Evolutionary conservation across 2,888 invertebrate genomes (phyloP).

Genomic region (Plebejus argus): DNA sequence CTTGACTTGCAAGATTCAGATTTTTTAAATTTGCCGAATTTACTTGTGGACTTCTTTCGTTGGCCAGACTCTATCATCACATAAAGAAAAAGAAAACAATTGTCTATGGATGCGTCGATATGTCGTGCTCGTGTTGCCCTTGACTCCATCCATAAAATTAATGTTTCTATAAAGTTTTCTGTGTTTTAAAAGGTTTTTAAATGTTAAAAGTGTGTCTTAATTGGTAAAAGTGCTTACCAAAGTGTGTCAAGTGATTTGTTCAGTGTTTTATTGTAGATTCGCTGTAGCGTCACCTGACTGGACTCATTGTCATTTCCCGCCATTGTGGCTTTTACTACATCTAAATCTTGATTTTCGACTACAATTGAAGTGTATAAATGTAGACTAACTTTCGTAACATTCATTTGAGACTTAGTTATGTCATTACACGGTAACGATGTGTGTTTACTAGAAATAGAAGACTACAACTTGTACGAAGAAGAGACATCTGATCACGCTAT

Average conservation of each 20-base stretch:
- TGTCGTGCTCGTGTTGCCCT: constrained; percentile 68
- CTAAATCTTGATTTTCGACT: constrained; percentile 50
- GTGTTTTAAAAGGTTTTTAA: constrained; percentile 35
- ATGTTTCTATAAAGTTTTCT: constrained; percentile 60
- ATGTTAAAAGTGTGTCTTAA: constrained; percentile 40
- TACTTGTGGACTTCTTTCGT: too few relatives aligned
- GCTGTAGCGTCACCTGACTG: constrained; percentile 79
- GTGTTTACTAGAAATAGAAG: constrained; percentile 79
- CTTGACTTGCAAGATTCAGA: too few relatives aligned
- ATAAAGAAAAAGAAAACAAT: constrained; percentile 18
- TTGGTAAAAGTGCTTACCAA: constrained; percentile 48
- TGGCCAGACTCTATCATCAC: too few relatives aligned
- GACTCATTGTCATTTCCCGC: constrained; percentile 81
- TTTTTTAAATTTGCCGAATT: too few relatives aligned
- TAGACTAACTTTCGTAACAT: constrained; percentile 53
- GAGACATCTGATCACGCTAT: constrained; percentile 79
- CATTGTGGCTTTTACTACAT: constrained; percentile 74
- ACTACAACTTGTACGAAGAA: constrained; percentile 79
- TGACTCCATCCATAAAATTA: constrained; percentile 69
- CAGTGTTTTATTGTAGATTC: constrained; percentile 54
- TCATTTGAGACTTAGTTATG: constrained; percentile 67
- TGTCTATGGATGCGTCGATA: constrained; percentile 68
- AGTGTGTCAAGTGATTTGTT: constrained; percentile 49
- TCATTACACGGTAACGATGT: constrained; percentile 80
- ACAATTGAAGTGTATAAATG: constrained; percentile 55